Evolutionary conservation across 1,140 invertebrate species (phyloP).

Genomic region (Chelonus insularis): DNA sequence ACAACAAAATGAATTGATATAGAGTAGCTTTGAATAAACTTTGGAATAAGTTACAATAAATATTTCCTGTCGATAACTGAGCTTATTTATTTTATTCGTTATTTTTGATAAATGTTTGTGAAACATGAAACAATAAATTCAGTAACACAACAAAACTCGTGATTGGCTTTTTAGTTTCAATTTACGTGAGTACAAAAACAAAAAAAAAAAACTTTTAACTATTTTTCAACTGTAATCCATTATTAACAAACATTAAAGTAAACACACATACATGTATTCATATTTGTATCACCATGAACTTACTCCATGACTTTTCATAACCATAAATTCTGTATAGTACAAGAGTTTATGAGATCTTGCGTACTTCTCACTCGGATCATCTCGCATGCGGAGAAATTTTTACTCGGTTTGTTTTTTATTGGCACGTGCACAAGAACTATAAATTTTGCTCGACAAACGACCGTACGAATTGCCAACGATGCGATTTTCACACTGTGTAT

Average conservation of each 20-base stretch:
- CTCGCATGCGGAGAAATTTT: constrained; percentile 1
- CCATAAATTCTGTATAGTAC: constrained; percentile 15
- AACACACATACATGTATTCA: not conserved
- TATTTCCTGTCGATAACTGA: no score
- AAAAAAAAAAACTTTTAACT: no score
- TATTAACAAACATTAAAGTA: not conserved
- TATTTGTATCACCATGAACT: not conserved
- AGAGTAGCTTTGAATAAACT: no score
- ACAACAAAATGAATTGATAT: no score
- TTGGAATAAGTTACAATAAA: no score
- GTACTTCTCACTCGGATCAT: not conserved
- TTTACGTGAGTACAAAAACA: not conserved
- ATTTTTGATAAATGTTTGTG: not conserved
- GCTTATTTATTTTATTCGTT: not conserved
- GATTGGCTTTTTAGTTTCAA: not conserved
- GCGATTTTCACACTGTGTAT: constrained; percentile 15
- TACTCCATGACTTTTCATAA: constrained; percentile 18
- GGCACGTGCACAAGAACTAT: constrained; percentile 9
- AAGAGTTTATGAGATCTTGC: constrained; percentile 14
- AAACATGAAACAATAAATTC: not conserved
- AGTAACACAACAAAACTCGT: not conserved
- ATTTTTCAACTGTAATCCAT: not conserved
- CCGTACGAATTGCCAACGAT: not conserved
- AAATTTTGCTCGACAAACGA: constrained; percentile 16
- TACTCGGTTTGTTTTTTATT: constrained; percentile 20